Percentiles rank a stretch among this genome's conserved stretches.
These are phyloP conservation scores for Diaperis boleti DNA, from an alignment of 2,888 invertebrate species.

Conservation along the genomic window DNA sequence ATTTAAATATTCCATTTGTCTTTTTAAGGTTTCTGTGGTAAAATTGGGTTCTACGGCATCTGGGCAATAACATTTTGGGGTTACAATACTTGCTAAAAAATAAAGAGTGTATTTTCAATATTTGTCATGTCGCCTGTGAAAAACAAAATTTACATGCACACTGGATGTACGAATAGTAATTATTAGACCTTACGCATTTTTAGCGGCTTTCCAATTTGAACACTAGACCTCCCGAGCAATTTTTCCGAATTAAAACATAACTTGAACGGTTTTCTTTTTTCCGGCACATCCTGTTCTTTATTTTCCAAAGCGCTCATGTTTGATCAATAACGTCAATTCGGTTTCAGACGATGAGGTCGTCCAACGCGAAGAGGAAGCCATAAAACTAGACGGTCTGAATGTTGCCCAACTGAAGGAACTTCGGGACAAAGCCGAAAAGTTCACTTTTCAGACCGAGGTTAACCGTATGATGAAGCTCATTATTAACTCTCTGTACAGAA, in stretches of 20 bases:
- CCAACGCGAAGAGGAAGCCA: slow-evolving; percentile 94
- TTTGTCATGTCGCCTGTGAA: too few relatives aligned
- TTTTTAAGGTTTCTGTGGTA: slow-evolving; percentile 34
- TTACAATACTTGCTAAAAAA: slow-evolving; percentile 46
- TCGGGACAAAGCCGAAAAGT: slow-evolving; percentile 88
- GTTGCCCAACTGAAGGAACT: slow-evolving; percentile 94
- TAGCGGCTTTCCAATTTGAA: slow-evolving; percentile 52
- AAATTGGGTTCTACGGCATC: slow-evolving; percentile 41
- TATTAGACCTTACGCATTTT: slow-evolving; percentile 46
- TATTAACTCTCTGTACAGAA: slow-evolving; percentile 98
- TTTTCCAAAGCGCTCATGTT: slow-evolving; percentile 46
- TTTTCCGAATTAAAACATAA: slow-evolving; percentile 58
- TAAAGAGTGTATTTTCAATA: background rate
- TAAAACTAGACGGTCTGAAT: slow-evolving; percentile 94
- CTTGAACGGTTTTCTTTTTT: slow-evolving; percentile 58
- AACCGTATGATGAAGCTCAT: slow-evolving; percentile 99
- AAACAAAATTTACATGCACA: too few relatives aligned
- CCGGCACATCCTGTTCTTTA: slow-evolving; percentile 13
- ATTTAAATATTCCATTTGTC: slow-evolving; percentile 57
- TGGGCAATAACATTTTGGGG: slow-evolving; percentile 60
- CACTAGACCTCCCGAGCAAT: slow-evolving; percentile 53
- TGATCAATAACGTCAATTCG: slow-evolving; percentile 51
- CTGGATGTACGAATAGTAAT: too few relatives aligned
- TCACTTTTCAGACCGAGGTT: slow-evolving; percentile 97
- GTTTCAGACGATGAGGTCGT: slow-evolving; percentile 87